Evolutionary conservation across 1,140 invertebrate species (phyloP).

Genomic region (Diabrotica virgifera): DNA sequence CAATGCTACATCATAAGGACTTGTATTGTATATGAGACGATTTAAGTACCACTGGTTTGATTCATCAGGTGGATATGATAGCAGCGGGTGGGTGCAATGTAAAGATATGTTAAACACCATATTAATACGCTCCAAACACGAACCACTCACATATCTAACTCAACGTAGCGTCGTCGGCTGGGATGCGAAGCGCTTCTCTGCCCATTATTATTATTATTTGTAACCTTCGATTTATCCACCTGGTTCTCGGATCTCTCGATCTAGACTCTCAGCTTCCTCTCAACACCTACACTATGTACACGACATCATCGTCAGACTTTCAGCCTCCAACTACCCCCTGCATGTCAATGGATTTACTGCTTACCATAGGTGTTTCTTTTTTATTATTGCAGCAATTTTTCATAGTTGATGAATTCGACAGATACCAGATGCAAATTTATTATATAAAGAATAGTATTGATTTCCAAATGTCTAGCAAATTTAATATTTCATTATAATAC

Average conservation of each 20-base stretch:
- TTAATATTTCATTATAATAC: too few species aligned
- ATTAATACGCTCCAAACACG: slow-evolving; percentile 32
- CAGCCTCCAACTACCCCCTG: slow-evolving; percentile 9
- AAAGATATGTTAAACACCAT: slow-evolving; percentile 28
- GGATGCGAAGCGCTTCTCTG: background rate
- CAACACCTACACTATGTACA: slow-evolving; percentile 24
- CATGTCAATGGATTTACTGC: background rate
- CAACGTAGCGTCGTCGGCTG: background rate
- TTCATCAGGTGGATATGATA: slow-evolving; percentile 30
- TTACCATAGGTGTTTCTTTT: too few species aligned
- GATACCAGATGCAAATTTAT: too few species aligned
- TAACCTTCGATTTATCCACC: slow-evolving; percentile 20
- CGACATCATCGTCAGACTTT: slow-evolving; percentile 21
- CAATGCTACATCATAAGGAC: too few species aligned
- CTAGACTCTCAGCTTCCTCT: slow-evolving; percentile 14
- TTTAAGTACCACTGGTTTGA: slow-evolving; percentile 25
- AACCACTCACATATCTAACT: slow-evolving; percentile 28
- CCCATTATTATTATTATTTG: slow-evolving; percentile 12
- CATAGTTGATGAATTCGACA: too few species aligned
- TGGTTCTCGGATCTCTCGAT: slow-evolving; percentile 12
- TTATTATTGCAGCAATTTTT: too few species aligned
- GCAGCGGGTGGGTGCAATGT: slow-evolving; percentile 26
- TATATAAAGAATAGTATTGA: too few species aligned
- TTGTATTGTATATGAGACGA: background rate
- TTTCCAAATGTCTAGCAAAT: too few species aligned